A percentile compares a stretch with the other conserved stretches of the same genome.
These are phyloP conservation scores for Lysiphlebus fabarum DNA, from an alignment of 1,140 invertebrate genomes.

Conservation along the genomic window DNA sequence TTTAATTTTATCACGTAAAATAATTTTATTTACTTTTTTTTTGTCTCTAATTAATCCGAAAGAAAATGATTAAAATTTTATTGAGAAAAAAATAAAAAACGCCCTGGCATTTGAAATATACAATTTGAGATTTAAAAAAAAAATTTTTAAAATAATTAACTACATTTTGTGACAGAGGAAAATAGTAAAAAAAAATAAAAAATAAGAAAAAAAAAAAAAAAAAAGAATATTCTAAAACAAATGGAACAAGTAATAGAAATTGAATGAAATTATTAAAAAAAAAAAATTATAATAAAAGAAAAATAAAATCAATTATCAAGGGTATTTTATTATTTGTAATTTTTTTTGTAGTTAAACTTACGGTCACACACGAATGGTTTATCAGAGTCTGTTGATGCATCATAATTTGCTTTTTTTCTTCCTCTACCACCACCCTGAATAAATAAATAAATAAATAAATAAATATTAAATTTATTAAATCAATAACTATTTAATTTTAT, in stretches of 20 bases:
- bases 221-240: conserved; percentile 34
- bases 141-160: neutral
- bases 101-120: no score
- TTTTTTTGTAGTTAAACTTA: conserved; percentile 67
- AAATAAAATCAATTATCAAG: neutral
- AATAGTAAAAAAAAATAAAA: conserved; percentile 29
- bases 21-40: no score
- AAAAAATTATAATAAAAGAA: neutral
- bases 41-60: neutral
- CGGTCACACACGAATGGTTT: conserved; percentile 91
- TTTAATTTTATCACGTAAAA: no score
- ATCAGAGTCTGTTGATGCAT: conserved; percentile 69
- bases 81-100: no score
- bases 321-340: conserved; percentile 49
- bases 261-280: conserved; percentile 9
- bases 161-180: neutral
- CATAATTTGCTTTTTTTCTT: conserved; percentile 70
- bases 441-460: conserved; percentile 26
- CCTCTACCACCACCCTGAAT: conserved; percentile 64
- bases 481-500: no score
- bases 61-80: neutral
- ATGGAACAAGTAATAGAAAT: conserved; percentile 39
- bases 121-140: no score
- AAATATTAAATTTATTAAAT: no score
- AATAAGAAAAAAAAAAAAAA: conserved; percentile 23